Evolutionary conservation across 2,113 vertebrate genomes (phyloP), one percentile per base, ranked within the genome.

Genomic region (Platichthys flesus): DNA sequence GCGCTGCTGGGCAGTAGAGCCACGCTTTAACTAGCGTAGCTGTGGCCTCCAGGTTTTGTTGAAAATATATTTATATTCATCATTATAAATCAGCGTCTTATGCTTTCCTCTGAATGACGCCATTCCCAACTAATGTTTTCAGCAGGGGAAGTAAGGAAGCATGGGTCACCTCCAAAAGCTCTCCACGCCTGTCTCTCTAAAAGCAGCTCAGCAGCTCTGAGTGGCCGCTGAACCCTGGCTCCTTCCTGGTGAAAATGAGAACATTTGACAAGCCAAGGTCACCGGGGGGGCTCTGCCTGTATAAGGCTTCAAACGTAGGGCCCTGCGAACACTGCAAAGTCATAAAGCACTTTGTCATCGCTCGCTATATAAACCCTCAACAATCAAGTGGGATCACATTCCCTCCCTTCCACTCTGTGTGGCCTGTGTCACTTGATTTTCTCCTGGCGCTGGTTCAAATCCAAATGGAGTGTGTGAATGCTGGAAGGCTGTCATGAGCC

Each of bases 271-370:
- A 87, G 82, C 82, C 91, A 94, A 93, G 91, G 92, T 93, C 89
- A 82, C 74, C 78, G 16, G 23, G 79, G 78, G 89, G 80, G 71
- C 82, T 81, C 81, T 80, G 87, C 60, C 76, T 70, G 86, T 90
- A 83, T 90, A 89, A 90, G 88, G 84, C 89, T 85, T 92, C 74
- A 78, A 76, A 84, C 76, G 69, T 78, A 76, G 87, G 83, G 81
- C 79, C 85, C 85, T 45, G 84, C 70, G 23, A 91, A 86, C 80
- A 67, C 88, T 72, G 79, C 88, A 86, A 90, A 88, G 89, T 91
- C 90, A 90, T 94, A 91, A 95, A 95, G 89, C 89, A 94, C 92
- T 92, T 94, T 93, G 92, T 94, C 92, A 91, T 92, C 90, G 81
- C 92, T 90, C 76, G 85, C 92, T 93, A 92, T 90, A 93, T 92